These are phyloP conservation scores for Plebejus melissa DNA, from an alignment of 2,888 invertebrate genomes.

Conservation along the genomic window DNA sequence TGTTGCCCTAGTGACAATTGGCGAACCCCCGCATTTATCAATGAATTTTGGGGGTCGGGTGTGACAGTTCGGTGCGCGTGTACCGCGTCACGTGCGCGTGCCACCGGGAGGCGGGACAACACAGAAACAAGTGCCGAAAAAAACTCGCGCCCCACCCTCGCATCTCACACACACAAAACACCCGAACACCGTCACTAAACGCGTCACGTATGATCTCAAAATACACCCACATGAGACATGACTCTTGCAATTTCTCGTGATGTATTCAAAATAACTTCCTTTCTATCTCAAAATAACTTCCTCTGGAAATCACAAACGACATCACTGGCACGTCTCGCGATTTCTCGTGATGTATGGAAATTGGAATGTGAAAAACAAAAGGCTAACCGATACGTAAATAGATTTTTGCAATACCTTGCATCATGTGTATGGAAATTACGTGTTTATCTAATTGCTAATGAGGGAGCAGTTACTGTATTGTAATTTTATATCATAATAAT, in stretches of 20 bases:
- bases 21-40: not conserved
- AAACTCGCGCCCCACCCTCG: slow-evolving; percentile 48
- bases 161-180: slow-evolving; percentile 41
- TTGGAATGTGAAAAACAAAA: not conserved
- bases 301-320: not conserved
- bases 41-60: not conserved
- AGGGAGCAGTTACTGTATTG: not conserved
- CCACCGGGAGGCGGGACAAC: slow-evolving; percentile 1
- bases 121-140: slow-evolving; percentile 31
- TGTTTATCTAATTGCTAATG: not conserved
- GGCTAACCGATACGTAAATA: not conserved
- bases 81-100: slow-evolving; percentile 57
- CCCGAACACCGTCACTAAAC: slow-evolving; percentile 43
- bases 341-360: not conserved
- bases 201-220: slow-evolving; percentile 40
- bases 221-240: slow-evolving; percentile 36
- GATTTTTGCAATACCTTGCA: slow-evolving; percentile 3
- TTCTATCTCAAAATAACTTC: not conserved
- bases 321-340: not conserved
- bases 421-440: slow-evolving; percentile 1
- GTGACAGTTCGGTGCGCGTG: slow-evolving; percentile 45
- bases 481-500: not conserved
- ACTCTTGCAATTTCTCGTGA: slow-evolving; percentile 38
- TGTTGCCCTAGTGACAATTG: slow-evolving; percentile 2
- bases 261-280: not conserved